Conservation (phyloP, 2,113 vertebrate species). For the Hymenochirus boettgeri region DNA sequence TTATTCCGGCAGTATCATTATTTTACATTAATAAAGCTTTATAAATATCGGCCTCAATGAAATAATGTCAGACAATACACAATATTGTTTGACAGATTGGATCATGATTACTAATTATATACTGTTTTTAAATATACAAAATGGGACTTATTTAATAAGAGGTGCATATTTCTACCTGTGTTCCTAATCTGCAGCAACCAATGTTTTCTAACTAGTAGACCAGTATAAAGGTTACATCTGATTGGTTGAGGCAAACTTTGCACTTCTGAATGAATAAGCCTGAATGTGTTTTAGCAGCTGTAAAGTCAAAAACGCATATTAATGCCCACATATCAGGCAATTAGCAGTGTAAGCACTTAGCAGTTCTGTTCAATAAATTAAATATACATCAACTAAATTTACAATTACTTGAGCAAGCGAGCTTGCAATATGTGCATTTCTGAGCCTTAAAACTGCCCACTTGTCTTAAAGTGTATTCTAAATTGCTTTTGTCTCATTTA, state of each 20-base stretch:
- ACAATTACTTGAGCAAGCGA: background rate
- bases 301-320: background rate
- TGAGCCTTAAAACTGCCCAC: conserved; percentile 15
- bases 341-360: conserved; percentile 1
- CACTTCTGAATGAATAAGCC: background rate
- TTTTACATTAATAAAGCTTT: too few species aligned
- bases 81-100: too few species aligned
- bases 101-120: background rate
- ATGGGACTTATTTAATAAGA: too few species aligned
- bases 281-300: too few species aligned
- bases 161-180: too few species aligned
- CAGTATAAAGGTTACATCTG: too few species aligned
- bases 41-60: too few species aligned
- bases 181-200: too few species aligned
- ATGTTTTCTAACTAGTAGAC: too few species aligned
- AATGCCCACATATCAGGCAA: background rate
- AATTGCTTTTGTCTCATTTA: background rate
- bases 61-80: background rate
- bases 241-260: too few species aligned
- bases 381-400: background rate
- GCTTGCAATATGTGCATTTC: background rate
- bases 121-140: background rate
- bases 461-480: conserved; percentile 9
- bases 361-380: background rate
- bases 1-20: too few species aligned